phyloP scores from a whole-genome alignment of 2,797 vertebrate species.

The Cossypha heuglini region DNA sequence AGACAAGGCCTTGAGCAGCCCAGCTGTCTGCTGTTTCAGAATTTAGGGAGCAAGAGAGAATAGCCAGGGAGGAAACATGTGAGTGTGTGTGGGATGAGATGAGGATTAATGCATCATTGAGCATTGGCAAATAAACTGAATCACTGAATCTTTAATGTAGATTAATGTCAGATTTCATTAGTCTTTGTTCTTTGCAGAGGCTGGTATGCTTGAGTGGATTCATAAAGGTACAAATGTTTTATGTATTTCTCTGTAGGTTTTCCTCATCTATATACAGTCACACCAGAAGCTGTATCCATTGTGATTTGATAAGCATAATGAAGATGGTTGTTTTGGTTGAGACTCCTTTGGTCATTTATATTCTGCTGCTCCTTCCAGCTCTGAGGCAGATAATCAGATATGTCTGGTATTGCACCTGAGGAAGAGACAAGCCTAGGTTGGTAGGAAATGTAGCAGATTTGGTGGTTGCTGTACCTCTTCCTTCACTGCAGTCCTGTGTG shows the following conservation, averaged over 20 bases:
- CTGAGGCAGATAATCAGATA: background rate
- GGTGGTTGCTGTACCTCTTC: background rate
- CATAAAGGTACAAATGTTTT: background rate
- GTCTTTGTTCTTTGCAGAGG: slow-evolving; percentile 55
- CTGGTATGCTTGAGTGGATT: background rate
- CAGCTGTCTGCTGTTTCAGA: slow-evolving; percentile 7
- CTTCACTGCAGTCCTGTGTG: background rate
- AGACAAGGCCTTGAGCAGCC: background rate
- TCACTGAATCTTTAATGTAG: slow-evolving; percentile 61
- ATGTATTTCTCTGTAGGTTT: background rate
- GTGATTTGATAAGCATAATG: background rate
- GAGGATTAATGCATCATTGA: slow-evolving; percentile 63
- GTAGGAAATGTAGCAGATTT: background rate
- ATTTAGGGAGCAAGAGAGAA: slow-evolving; percentile 43
- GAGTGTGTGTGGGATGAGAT: slow-evolving; percentile 46
- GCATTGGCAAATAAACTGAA: slow-evolving; percentile 56
- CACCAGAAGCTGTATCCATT: background rate
- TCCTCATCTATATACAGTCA: background rate
- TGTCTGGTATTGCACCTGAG: background rate
- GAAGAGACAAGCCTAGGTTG: background rate
- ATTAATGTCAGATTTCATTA: slow-evolving; percentile 67
- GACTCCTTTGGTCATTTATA: background rate
- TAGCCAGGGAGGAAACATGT: slow-evolving; percentile 13
- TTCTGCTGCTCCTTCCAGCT: background rate
- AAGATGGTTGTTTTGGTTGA: background rate